Evolutionary conservation across 2,888 invertebrate species (phyloP).

Genomic region (Xanthostigma xanthostigma): DNA sequence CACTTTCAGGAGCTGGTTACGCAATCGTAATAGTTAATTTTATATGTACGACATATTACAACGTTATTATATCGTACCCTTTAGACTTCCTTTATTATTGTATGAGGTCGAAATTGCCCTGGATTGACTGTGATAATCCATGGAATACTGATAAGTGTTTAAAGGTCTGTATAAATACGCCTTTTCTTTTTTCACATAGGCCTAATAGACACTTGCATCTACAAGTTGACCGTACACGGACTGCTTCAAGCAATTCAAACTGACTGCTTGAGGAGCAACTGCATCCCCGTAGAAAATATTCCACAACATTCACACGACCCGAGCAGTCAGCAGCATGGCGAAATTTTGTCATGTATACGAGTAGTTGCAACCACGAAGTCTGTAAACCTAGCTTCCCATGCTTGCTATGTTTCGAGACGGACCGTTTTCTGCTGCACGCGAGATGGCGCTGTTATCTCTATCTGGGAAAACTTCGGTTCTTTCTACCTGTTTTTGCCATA

Average conservation of each 20-base stretch:
- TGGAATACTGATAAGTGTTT: slow-evolving; percentile 73
- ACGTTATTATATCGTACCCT: slow-evolving; percentile 74
- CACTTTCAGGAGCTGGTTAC: slow-evolving; percentile 62
- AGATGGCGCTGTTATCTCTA: no score
- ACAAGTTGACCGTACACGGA: neutral
- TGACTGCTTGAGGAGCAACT: neutral
- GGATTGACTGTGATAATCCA: slow-evolving; percentile 59
- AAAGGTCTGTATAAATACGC: slow-evolving; percentile 28
- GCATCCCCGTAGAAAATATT: no score
- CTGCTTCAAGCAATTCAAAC: neutral
- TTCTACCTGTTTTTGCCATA: no score
- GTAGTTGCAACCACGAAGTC: no score
- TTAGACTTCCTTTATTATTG: slow-evolving; percentile 64
- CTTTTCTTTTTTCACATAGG: neutral
- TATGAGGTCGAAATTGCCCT: slow-evolving; percentile 50
- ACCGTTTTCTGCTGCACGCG: no score
- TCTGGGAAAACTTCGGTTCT: no score
- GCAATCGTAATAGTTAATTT: slow-evolving; percentile 67
- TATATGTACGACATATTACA: slow-evolving; percentile 70
- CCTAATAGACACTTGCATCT: no score
- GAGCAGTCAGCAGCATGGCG: no score
- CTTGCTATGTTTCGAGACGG: no score
- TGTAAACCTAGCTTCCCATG: no score
- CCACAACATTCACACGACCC: no score
- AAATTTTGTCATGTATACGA: no score